Base-by-base conservation (phyloP, 2,888 invertebrate genomes). In the Troides oblongomaculatus region DNA sequence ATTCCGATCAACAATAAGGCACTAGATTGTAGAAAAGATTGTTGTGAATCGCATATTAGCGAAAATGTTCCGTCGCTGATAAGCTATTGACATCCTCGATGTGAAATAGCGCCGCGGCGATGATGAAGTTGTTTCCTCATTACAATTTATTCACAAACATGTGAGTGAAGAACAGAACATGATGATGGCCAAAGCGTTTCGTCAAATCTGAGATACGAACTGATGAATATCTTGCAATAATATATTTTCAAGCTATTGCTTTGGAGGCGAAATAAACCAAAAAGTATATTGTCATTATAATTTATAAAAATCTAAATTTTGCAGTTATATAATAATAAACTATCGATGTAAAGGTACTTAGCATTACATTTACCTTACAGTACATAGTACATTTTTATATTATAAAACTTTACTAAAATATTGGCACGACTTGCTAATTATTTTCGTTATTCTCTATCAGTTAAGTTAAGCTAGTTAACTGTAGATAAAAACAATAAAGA, bases 41-140 rank as follows among this genome's bases (percentile, higher is more conserved):
- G 64, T 67, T 72, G 73, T 78, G 79, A 77, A 78, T 78, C 64
- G 74, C 59, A 74, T 73, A 77, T 78, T 78, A 79, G 79, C 75
- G 75, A 77, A 78, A 79, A 78, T 74, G 75, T 76, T 73, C 72
- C 70, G 68, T 68, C 61, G 64, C 21, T 62, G 61, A 66, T 43
- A 70, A 61, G 12, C 65, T 66, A 66, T 70, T 70, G 70, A 70
- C 63, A 63, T 46, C 66, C 21, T 36, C 50, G 30, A 59, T 64
- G 63, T 66, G 63, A 39, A 58, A 69, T 65, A 53, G 57, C 36
- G 57, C 46, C 58, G 36, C 30, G 23, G 36, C 59, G 59, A 64
- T 60, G 61, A 30, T 23, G n/a, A 61, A 59, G 63, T 43, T 64
- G 46, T 25, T 30, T 5, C n/a, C 50, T 62, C 66, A 66, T 66